These are phyloP conservation scores for Zaprionus vittiger DNA, from an alignment of 1,140 invertebrate species.

Conservation along the genomic window DNA sequence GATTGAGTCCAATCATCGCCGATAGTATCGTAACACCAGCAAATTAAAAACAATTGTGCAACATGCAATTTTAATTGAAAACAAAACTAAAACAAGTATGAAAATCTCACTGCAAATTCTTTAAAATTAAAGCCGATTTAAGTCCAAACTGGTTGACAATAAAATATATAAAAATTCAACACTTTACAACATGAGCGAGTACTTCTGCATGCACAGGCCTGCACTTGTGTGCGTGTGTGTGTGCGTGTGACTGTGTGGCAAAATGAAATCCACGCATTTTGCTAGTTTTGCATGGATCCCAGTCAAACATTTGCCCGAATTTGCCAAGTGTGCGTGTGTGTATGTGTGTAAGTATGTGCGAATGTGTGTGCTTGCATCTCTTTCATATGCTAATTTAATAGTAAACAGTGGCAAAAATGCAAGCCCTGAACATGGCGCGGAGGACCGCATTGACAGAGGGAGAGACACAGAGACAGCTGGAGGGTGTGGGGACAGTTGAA, in stretches of 20 bases:
- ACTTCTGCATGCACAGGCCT: slow-evolving; percentile 12
- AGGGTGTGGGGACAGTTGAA: slow-evolving; percentile 8
- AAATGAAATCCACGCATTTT: slow-evolving; percentile 37
- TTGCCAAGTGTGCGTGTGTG: slow-evolving; percentile 8
- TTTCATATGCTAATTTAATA: slow-evolving; percentile 70
- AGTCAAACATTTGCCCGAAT: slow-evolving; percentile 19
- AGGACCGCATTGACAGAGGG: not conserved
- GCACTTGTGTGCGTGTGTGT: not conserved
- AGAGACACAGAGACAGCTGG: not conserved
- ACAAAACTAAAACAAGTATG: not conserved
- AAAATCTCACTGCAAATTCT: not conserved
- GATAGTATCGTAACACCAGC: not conserved
- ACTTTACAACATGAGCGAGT: not conserved
- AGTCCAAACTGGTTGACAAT: not conserved
- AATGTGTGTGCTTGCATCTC: slow-evolving; percentile 37
- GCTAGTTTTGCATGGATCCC: slow-evolving; percentile 31
- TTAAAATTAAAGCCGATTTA: slow-evolving; percentile 13
- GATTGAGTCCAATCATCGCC: not conserved
- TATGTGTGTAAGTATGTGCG: slow-evolving; percentile 12
- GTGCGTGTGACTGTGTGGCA: slow-evolving; percentile 7
- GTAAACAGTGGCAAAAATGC: slow-evolving; percentile 60
- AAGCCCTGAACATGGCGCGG: slow-evolving; percentile 31
- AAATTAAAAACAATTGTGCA: slow-evolving; percentile 9
- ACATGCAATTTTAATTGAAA: not conserved
- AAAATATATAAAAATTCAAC: not conserved